phyloP scores from a whole-genome alignment of 2,113 vertebrate species.

The Argyrosomus japonicus region DNA sequence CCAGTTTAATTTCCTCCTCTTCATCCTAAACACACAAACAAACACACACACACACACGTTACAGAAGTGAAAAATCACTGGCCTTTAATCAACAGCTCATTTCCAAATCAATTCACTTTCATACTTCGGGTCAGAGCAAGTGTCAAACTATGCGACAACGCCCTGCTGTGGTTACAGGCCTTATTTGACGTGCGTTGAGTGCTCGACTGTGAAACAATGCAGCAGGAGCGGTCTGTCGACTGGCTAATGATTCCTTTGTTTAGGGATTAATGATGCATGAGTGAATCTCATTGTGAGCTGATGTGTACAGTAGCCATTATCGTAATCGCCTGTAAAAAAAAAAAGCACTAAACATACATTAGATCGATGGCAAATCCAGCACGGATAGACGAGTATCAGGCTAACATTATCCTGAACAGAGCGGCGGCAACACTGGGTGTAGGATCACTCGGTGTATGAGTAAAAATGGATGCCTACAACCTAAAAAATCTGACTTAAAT shows the following conservation, averaged over 20 bases:
- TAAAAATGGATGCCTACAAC: background rate
- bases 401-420: background rate
- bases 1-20: conserved; percentile 94
- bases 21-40: conserved; percentile 85
- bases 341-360: conserved; percentile 1
- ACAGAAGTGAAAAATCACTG: background rate
- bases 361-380: conserved; percentile 27
- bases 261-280: conserved; percentile 66
- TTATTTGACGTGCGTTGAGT: background rate
- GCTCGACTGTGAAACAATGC: conserved; percentile 15
- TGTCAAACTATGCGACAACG: conserved; percentile 6
- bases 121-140: background rate
- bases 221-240: conserved; percentile 14
- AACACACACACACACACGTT: conserved; percentile 3
- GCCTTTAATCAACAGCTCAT: conserved; percentile 35
- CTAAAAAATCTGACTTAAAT: background rate
- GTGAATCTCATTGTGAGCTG: conserved; percentile 29
- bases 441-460: background rate
- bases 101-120: conserved; percentile 22
- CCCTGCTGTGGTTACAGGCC: conserved; percentile 5
- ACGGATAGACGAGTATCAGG: background rate
- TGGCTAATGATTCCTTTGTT: conserved; percentile 64
- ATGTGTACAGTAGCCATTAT: conserved; percentile 39
- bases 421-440: background rate
- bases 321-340: conserved; percentile 10